Conservation (phyloP, 2,113 vertebrate genomes). For the Pontoporia blainvillei region DNA sequence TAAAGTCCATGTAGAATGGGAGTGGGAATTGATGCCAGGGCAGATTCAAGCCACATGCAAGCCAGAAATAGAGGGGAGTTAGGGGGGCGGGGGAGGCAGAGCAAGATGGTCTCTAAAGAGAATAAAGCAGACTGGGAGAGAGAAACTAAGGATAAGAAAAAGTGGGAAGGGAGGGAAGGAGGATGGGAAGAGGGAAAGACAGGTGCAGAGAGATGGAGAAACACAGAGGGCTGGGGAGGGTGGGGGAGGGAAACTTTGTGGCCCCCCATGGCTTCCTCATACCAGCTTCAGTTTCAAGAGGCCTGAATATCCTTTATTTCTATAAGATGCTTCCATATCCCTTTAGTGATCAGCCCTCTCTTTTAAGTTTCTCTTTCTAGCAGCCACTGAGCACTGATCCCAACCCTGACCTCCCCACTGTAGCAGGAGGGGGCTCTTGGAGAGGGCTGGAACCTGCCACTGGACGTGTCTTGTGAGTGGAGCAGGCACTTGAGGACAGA, state of each 20-base stretch:
- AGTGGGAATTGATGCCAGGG: background rate
- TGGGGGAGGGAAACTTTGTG: background rate
- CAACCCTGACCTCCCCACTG: background rate
- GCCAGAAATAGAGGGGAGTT: background rate
- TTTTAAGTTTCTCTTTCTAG: background rate
- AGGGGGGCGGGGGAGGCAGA: background rate
- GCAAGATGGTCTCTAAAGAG: background rate
- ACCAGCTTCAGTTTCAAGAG: background rate
- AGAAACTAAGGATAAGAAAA: background rate
- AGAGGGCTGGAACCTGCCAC: background rate
- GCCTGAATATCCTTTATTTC: background rate
- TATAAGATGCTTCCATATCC: background rate
- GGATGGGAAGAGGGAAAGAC: background rate
- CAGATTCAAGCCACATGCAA: background rate
- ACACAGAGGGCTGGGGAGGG: rapidly evolving
- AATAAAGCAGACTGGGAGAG: background rate
- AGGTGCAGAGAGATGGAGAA: background rate
- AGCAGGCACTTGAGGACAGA: background rate
- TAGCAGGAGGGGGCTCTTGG: background rate
- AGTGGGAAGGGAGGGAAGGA: background rate
- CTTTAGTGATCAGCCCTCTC: background rate
- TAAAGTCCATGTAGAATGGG: background rate
- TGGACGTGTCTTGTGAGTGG: background rate
- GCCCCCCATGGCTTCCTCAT: background rate
- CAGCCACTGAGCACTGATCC: background rate